These are phyloP conservation scores for Chesias legatella DNA, from an alignment of 2,888 invertebrate genomes.

Conservation along the genomic window DNA sequence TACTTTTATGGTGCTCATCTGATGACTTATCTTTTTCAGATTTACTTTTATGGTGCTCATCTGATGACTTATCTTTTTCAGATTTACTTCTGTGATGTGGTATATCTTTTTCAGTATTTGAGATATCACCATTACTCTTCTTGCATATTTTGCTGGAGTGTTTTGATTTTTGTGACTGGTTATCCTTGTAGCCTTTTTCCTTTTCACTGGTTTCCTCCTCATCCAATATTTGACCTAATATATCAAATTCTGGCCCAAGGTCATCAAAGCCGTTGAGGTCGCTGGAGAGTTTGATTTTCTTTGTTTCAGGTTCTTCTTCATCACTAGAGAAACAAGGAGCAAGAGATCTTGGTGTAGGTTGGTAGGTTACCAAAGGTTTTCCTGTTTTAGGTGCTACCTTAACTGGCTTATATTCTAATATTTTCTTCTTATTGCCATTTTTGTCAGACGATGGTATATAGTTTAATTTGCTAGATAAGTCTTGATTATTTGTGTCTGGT, in stretches of 20 bases:
- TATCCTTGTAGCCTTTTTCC: slow-evolving; percentile 17
- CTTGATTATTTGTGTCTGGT: slow-evolving; percentile 49
- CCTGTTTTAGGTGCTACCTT: slow-evolving; percentile 54
- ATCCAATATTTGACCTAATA: slow-evolving; percentile 73
- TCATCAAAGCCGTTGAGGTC: slow-evolving; percentile 71
- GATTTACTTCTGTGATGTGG: slow-evolving; percentile 24
- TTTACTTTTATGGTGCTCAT: slow-evolving; percentile 14
- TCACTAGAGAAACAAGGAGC: slow-evolving; percentile 76
- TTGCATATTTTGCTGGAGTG: slow-evolving; percentile 34
- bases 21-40: slow-evolving; percentile 16
- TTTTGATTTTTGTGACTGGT: slow-evolving; percentile 9
- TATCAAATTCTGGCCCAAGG: slow-evolving; percentile 74
- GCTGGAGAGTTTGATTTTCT: slow-evolving; percentile 59
- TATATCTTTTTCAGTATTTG: slow-evolving; percentile 31
- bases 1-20: slow-evolving; percentile 17
- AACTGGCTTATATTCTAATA: slow-evolving; percentile 69
- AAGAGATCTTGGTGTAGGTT: slow-evolving; percentile 67
- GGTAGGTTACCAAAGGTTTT: slow-evolving; percentile 55
- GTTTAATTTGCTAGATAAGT: slow-evolving; percentile 46
- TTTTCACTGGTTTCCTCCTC: slow-evolving; percentile 54
- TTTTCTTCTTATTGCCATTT: slow-evolving; percentile 56
- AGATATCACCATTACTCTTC: slow-evolving; percentile 20
- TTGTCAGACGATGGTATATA: slow-evolving; percentile 73
- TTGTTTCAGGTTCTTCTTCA: slow-evolving; percentile 66
- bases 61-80: slow-evolving; percentile 27